Conservation (phyloP, 2,113 vertebrate species). For the Malurus melanocephalus region DNA sequence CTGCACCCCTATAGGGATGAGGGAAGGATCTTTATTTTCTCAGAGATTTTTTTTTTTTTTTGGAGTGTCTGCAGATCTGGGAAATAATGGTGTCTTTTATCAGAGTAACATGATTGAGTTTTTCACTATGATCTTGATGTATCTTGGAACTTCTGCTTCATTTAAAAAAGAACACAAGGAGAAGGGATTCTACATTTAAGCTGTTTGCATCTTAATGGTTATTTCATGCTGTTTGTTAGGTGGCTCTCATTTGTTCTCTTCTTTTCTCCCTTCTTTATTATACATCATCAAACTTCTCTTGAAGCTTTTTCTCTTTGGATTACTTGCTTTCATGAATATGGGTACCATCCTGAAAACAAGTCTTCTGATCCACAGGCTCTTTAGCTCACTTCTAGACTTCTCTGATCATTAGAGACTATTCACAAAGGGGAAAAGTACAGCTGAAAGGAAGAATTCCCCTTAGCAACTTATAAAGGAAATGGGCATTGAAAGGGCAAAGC, state of each 20-base stretch:
- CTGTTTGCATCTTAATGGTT: background rate
- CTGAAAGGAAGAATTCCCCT: slow-evolving; percentile 1
- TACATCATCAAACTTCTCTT: background rate
- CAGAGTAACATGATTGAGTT: background rate
- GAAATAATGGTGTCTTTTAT: background rate
- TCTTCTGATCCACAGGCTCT: background rate
- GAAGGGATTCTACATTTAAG: background rate
- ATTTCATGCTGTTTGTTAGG: background rate
- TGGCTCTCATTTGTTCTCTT: background rate
- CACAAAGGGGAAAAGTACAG: slow-evolving; percentile 5
- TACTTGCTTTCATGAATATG: slow-evolving; percentile 5
- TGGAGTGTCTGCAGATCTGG: background rate
- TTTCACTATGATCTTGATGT: background rate
- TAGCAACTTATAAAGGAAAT: background rate
- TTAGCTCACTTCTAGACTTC: background rate
- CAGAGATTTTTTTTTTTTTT: fast-evolving
- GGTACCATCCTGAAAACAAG: background rate
- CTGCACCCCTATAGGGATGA: background rate
- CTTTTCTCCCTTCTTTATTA: background rate
- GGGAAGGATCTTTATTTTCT: background rate
- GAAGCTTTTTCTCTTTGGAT: background rate
- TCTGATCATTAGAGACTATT: background rate
- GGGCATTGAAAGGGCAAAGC: slow-evolving; percentile 34
- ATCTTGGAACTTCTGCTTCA: background rate
- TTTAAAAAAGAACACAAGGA: background rate